Conservation (phyloP, 64 coral and sea anemone genomes). For the Stichodactyla helianthus region DNA sequence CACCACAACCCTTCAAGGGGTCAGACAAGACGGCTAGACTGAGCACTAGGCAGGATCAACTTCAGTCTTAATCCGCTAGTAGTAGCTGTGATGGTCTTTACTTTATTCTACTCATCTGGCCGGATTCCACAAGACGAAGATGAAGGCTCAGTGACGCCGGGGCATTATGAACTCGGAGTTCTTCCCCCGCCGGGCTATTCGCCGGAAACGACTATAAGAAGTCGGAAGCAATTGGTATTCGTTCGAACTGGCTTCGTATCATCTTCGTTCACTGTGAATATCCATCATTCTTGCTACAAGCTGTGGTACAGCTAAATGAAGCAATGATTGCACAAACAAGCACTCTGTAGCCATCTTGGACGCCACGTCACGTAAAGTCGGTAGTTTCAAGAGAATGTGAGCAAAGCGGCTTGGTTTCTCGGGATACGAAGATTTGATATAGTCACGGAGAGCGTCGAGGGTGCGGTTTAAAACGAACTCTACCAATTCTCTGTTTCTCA, state of each 20-base stretch:
- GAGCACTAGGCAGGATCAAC: no score
- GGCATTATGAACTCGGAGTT: no score
- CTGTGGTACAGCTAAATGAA: conserved; percentile 74
- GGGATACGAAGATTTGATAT: conserved; percentile 93
- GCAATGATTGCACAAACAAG: conserved; percentile 80
- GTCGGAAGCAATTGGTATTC: neutral
- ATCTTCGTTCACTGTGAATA: conserved; percentile 5
- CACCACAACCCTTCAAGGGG: no score
- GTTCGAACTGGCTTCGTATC: neutral
- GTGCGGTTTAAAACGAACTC: conserved; percentile 81
- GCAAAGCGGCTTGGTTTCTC: conserved; percentile 97
- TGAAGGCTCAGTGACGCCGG: no score
- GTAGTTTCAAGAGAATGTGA: conserved; percentile 88
- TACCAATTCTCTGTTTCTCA: conserved; percentile 82
- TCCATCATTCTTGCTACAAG: conserved; percentile 50
- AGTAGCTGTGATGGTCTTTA: no score
- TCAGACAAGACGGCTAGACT: no score
- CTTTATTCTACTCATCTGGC: no score
- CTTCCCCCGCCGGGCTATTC: neutral
- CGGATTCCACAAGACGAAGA: no score
- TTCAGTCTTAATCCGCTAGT: no score
- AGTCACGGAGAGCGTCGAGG: conserved; percentile 82
- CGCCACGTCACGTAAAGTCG: conserved; percentile 65
- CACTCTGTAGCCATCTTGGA: conserved; percentile 65
- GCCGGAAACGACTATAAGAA: neutral